Evolutionary conservation across 2,888 invertebrate species (phyloP), one percentile per base, ranked within the genome.

Genomic region (Eremobia ochroleuca): DNA sequence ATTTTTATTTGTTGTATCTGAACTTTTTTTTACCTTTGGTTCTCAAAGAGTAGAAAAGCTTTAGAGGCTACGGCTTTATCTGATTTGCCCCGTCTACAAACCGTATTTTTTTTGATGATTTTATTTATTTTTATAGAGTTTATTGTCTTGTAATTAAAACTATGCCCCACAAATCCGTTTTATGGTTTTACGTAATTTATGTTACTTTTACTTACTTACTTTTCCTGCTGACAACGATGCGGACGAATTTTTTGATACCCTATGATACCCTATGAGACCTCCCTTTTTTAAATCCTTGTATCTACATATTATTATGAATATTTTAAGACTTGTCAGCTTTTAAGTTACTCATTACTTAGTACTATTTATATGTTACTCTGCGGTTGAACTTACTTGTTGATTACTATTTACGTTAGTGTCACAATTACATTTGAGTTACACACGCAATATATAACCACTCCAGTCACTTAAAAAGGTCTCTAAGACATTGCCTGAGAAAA

Each of bases 1-100:
- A 59, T 21, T 75, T n/a, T 67, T 46, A 46, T 68, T 59, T 49
- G n/a, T 82, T 18, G 9, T 46, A 2, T 25, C 15, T 4, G 15
- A 67, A 40, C 15, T 31, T 18, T 67, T 67, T 73, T 61, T 61
- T 21, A 52, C 37, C 15, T 64, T 64, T 8, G 1, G 8, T 21
- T 9, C 2, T 11, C 0, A 34, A 43, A 46, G 4, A 2, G 3
- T 25, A 1, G 25, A 76, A 76, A 62, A 8, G 15, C 21, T 64
- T 25, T 25, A 11, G 11, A 40, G 5, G 13, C 6, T 9, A 13
- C 6, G 13, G 40, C 15, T 70, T 64, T 40, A 64, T 72, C 46
- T 21, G 31, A n/a, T 55, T 75, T 6, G 9, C 18, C 1, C n/a
- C n/a, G n/a, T n/a, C n/a, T 69, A 31, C 65, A 65, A 11, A 28